Percentiles rank a stretch among this genome's conserved stretches.
These are phyloP conservation scores for Dicrurus megarhynchus DNA, from an alignment of 2,113 vertebrate genomes.

Conservation along the genomic window DNA sequence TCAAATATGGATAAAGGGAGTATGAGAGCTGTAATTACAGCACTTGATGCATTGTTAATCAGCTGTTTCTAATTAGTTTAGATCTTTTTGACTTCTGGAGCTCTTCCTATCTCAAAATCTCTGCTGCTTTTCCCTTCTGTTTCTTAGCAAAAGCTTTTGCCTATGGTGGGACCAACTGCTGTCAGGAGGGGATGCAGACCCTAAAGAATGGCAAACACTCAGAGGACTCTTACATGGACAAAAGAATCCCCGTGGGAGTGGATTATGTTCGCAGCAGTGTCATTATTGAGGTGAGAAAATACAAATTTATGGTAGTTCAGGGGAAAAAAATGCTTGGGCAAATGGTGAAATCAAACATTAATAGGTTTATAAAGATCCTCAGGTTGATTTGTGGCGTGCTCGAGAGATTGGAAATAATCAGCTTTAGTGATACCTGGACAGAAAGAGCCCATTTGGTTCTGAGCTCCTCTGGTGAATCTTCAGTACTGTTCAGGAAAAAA, in stretches of 20 bases:
- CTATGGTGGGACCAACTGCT: conserved; percentile 81
- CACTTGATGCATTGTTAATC: not conserved
- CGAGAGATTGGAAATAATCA: not conserved
- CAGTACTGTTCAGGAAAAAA: not conserved
- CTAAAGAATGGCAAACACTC: conserved; percentile 67
- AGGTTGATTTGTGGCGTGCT: not conserved
- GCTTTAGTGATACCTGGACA: not conserved
- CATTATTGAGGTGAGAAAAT: conserved; percentile 80
- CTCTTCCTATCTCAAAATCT: not conserved
- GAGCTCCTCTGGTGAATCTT: not conserved
- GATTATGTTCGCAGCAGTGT: conserved; percentile 84
- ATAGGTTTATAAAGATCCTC: not conserved
- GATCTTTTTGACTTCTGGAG: not conserved
- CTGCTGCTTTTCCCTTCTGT: not conserved
- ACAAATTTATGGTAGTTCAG: not conserved
- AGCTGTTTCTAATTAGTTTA: not conserved
- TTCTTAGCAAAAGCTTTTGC: conserved; percentile 84
- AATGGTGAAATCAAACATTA: rapidly evolving
- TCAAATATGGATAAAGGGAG: not conserved
- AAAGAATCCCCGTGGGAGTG: conserved; percentile 68
- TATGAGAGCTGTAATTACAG: not conserved
- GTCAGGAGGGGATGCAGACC: conserved; percentile 73
- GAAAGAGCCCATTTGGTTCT: not conserved
- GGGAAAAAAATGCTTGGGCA: not conserved
- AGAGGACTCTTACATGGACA: conserved; percentile 72